These are phyloP conservation scores for Ictidomys tridecemlineatus DNA, from an alignment of 2,113 vertebrate species.

Conservation along the genomic window DNA sequence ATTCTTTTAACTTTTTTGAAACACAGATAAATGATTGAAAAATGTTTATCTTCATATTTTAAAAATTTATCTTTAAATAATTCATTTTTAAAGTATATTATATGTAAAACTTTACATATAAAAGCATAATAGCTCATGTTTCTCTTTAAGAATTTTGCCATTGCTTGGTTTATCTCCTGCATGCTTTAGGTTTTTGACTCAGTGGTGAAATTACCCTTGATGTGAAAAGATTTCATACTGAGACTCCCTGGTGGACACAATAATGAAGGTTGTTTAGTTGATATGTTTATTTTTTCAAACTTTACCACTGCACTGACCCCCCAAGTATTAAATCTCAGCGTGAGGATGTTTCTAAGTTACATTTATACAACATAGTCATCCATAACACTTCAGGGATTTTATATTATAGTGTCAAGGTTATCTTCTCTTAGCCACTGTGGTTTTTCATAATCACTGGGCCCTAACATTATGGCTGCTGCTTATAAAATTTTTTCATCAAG, in stretches of 20 bases:
- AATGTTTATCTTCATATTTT: not conserved
- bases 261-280: conserved; percentile 61
- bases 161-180: not conserved
- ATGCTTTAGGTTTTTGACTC: conserved; percentile 33
- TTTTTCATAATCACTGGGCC: conserved; percentile 49
- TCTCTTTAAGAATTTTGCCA: conserved; percentile 35
- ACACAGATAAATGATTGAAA: not conserved
- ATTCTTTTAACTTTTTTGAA: not conserved
- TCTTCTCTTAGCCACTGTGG: not conserved
- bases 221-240: conserved; percentile 22
- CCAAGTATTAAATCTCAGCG: conserved; percentile 71
- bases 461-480: not conserved
- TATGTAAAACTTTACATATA: conserved; percentile 5
- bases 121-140: not conserved
- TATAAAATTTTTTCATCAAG: conserved; percentile 54
- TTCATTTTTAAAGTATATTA: not conserved
- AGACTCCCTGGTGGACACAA: conserved; percentile 63
- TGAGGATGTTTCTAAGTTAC: conserved; percentile 36
- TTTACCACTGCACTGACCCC: conserved; percentile 38
- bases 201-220: conserved; percentile 58
- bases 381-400: conserved; percentile 59
- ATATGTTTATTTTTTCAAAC: conserved; percentile 55
- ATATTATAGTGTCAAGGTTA: conserved; percentile 54
- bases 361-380: conserved; percentile 23
- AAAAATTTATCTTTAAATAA: conserved; percentile 7